These are phyloP conservation scores for Trididemnum nubilum DNA, from an alignment of 23 tunicate genomes.

Conservation along the genomic window DNA sequence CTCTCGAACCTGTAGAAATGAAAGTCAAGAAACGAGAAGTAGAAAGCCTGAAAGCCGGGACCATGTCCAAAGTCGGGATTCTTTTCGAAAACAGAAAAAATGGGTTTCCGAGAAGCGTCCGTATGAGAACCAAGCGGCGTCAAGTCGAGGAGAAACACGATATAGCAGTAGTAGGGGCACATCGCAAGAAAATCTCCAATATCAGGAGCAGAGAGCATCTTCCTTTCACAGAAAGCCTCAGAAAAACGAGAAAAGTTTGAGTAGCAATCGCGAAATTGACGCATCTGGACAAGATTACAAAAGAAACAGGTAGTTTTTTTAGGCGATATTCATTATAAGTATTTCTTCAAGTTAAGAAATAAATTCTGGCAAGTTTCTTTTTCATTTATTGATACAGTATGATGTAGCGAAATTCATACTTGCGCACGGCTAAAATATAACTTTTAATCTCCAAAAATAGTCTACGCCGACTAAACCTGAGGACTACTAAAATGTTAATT, in stretches of 20 bases:
- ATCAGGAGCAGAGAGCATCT: neutral
- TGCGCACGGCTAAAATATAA: no score
- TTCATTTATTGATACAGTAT: no score
- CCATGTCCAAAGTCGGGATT: neutral
- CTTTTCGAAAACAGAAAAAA: neutral
- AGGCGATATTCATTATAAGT: no score
- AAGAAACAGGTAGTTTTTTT: constrained; percentile 28
- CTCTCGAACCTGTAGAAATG: neutral
- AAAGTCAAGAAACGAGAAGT: neutral
- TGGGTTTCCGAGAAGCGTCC: constrained; percentile 2
- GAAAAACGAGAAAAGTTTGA: constrained; percentile 19
- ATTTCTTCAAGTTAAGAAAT: no score
- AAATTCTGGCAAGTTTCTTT: no score
- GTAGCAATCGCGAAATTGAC: constrained; percentile 30
- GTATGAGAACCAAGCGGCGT: neutral
- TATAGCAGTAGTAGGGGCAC: neutral
- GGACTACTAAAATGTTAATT: no score
- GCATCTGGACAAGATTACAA: neutral
- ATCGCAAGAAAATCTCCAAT: neutral
- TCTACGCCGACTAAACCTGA: no score
- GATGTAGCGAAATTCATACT: no score
- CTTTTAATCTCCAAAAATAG: no score
- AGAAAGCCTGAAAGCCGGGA: neutral
- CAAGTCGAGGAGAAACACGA: neutral
- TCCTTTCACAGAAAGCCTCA: constrained; percentile 31